Base-by-base conservation (phyloP, 2,888 invertebrate genomes). In the Oscheius sp. region DNA sequence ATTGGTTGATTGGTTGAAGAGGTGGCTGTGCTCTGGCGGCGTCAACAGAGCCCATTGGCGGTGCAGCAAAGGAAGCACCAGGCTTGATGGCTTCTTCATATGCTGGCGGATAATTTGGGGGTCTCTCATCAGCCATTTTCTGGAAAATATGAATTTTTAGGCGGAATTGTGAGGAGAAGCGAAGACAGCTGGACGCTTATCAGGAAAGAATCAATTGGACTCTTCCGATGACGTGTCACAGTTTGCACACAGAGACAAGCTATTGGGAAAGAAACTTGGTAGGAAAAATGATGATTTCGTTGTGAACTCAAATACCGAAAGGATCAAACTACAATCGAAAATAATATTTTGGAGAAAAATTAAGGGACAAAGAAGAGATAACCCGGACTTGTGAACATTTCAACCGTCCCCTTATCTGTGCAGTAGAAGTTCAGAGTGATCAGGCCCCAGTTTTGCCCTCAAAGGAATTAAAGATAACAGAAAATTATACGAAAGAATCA, bases 71-170 rank as follows among this genome's bases (percentile, higher is more conserved):
- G 0, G 49, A 25, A 25, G 66, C 29, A 12, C 52, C 52, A 13
- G 52, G 49, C 29, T 66, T 66, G 21, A 21, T 66, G 13, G 66
- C 66, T 27, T 66, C 66, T n/a, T 66, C 52, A 18, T 49, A 66
- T 12, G 25, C 52, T 52, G 64, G 49, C 16, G 52, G 52, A 52
- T 29, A 49, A 25, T 66, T 52, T 27, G 27, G 16, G 9, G 35
- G 49, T 49, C 49, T 27, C 23, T 45, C 61, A 18, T 64, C 64
- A 25, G 25, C 21, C 16, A 16, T 46, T 61, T 27, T 18, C 61
- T 41, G 59, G 18, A 43, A 21, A 6, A 9, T 35, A n/a, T n/a
- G n/a, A 27, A 27, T 58, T n/a, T 13, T 6, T 58, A 12, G 1
- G 27, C 9, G 5, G 9, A n/a, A 9, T 1, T n/a, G 27, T 21